Conservation (phyloP, 2,888 invertebrate species). For the Drosophila antonietae region DNA sequence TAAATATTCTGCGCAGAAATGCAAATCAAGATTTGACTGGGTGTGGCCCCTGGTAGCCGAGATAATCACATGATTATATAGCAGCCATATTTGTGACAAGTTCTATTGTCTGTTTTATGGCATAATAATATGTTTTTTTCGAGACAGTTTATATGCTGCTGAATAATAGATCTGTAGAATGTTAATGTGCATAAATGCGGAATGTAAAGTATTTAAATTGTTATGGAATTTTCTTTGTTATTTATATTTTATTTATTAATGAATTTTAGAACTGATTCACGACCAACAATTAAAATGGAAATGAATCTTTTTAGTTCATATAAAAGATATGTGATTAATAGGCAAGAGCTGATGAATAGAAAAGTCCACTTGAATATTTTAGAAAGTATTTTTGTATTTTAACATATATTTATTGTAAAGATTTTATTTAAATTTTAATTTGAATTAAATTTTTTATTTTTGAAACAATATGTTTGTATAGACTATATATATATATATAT, state of each 20-base stretch:
- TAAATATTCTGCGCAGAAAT: constrained; percentile 46
- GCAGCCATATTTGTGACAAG: constrained; percentile 41
- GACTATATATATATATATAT: no score
- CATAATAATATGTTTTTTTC: constrained; percentile 41
- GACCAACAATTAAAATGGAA: neutral
- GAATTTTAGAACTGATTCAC: neutral
- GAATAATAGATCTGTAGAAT: constrained; percentile 17
- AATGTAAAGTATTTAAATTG: neutral
- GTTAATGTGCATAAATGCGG: neutral
- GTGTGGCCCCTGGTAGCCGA: constrained; percentile 37
- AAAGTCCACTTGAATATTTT: neutral
- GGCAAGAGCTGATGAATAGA: neutral
- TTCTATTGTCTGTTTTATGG: constrained; percentile 42
- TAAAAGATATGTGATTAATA: neutral
- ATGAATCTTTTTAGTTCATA: neutral
- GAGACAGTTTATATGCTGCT: constrained; percentile 34
- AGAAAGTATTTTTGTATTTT: neutral
- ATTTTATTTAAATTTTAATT: neutral
- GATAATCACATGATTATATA: constrained; percentile 54
- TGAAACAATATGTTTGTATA: no score
- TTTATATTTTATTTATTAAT: constrained; percentile 1
- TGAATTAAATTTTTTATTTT: no score
- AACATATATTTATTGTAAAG: neutral
- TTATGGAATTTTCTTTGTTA: neutral
- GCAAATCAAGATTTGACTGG: constrained; percentile 29